These are phyloP conservation scores for Chrysemys picta DNA, from an alignment of 2,113 vertebrate species.

Conservation along the genomic window DNA sequence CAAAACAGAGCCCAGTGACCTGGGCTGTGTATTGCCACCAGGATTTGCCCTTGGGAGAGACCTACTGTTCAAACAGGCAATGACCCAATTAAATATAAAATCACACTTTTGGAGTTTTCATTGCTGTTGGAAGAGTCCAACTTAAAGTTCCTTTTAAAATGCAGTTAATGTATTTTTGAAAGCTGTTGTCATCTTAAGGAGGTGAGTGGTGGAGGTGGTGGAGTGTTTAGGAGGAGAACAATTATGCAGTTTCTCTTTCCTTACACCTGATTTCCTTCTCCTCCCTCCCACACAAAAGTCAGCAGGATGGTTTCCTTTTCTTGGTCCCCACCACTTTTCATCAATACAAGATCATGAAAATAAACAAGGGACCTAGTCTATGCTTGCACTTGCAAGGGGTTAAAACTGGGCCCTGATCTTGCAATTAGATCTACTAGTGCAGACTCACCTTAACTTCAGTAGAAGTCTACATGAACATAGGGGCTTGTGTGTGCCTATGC, in stretches of 20 bases:
- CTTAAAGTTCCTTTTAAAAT: conserved; percentile 23
- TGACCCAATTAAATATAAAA: background rate
- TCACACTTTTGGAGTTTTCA: background rate
- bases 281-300: background rate
- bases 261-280: background rate
- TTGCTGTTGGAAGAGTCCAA: conserved; percentile 5
- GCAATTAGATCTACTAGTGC: rapidly evolving
- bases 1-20: background rate
- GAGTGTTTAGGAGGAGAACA: background rate
- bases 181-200: background rate
- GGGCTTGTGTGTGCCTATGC: background rate
- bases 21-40: background rate
- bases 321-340: background rate
- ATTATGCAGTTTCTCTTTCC: background rate
- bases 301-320: background rate
- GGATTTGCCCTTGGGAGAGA: background rate
- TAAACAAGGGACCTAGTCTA: background rate
- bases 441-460: background rate
- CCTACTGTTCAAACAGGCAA: background rate
- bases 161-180: background rate
- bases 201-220: rapidly evolving
- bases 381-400: background rate
- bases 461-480: background rate
- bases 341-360: background rate
- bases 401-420: background rate